Conservation (phyloP, 2,797 vertebrate genomes). For the Gymnodraco acuticeps region DNA sequence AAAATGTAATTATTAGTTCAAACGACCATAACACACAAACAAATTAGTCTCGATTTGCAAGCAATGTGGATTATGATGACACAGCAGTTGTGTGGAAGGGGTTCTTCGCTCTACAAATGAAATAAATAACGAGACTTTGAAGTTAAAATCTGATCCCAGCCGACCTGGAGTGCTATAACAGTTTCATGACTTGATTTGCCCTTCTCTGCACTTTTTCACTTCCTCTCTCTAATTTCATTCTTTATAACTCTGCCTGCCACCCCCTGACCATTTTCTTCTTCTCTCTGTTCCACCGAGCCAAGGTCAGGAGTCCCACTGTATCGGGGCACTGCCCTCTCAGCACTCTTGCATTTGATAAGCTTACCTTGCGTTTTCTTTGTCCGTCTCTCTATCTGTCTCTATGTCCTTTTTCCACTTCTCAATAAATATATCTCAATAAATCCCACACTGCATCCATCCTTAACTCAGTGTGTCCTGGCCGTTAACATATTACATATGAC, state of each 20-base stretch:
- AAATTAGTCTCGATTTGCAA: constrained; percentile 24
- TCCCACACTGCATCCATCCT: background rate
- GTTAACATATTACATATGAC: constrained; percentile 9
- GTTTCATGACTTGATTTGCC: constrained; percentile 42
- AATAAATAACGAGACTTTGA: background rate
- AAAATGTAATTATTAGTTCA: constrained; percentile 29
- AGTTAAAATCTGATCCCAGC: constrained; percentile 35
- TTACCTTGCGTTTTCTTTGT: constrained; percentile 69
- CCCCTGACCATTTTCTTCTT: constrained; percentile 25
- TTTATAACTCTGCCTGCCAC: constrained; percentile 37
- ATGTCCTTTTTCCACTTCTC: constrained; percentile 38
- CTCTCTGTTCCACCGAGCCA: constrained; percentile 45
- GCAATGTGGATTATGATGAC: constrained; percentile 36
- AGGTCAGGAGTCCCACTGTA: constrained; percentile 70
- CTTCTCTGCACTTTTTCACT: constrained; percentile 37
- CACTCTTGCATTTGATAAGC: constrained; percentile 64
- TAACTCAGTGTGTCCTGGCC: constrained; percentile 3
- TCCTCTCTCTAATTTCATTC: constrained; percentile 54
- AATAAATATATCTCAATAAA: too few relatives aligned
- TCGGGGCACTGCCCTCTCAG: constrained; percentile 67
- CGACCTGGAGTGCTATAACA: constrained; percentile 18
- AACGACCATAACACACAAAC: constrained; percentile 29
- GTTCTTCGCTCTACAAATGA: constrained; percentile 24
- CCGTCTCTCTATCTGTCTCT: constrained; percentile 51
- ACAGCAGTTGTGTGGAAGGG: constrained; percentile 29